Base-by-base conservation (phyloP, 92 coral and sea anemone genomes). In the Porites evermanni region DNA sequence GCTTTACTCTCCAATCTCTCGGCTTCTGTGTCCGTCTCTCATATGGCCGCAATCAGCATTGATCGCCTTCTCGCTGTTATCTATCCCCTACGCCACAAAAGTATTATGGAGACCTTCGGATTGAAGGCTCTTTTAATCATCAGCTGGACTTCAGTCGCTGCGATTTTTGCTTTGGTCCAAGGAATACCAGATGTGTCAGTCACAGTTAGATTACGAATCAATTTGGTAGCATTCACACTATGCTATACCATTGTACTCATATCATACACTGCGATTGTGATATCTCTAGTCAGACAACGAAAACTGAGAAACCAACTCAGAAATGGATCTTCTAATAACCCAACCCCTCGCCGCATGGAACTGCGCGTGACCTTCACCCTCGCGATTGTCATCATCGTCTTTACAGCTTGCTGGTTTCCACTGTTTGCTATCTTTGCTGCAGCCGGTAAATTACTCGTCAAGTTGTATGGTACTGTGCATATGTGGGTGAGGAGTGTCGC, bases 21-120 rank as follows among this genome's bases (percentile, higher is more conserved):
- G 20, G 83, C 84, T 18, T 29, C 88, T 4, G 84, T 83, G 18
- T 88, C 91, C 0, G 44, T 83, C 12, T 23, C 59, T 11, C 88
- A 88, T 79, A 44, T 88, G 54, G 91, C 91, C 12, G 84, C 88
- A 44, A 88, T 88, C 78, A 88, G 91, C 53, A 50, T 88, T 7
- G 91, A 88, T 54, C 87, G 91, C 6, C 79, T 85, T 8, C 20
- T 74, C 7, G 87, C 84, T n/a, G 72, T 81, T 23, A 71, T 84
- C 6, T 72, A 26, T 7, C 87, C 91, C 56, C 78, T 80, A 51
- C 78, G 66, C 53, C 79, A 88, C 64, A 50, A 64, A 32, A 1
- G 17, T 23, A 80, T 82, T 18, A 88, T 88, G 87, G 72, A 84
- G 61, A 81, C 19, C 20, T 74, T 21, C 24, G 87, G 91, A 5